These are phyloP conservation scores for Nasonia giraulti DNA, from an alignment of 1,140 invertebrate genomes.

Conservation along the genomic window DNA sequence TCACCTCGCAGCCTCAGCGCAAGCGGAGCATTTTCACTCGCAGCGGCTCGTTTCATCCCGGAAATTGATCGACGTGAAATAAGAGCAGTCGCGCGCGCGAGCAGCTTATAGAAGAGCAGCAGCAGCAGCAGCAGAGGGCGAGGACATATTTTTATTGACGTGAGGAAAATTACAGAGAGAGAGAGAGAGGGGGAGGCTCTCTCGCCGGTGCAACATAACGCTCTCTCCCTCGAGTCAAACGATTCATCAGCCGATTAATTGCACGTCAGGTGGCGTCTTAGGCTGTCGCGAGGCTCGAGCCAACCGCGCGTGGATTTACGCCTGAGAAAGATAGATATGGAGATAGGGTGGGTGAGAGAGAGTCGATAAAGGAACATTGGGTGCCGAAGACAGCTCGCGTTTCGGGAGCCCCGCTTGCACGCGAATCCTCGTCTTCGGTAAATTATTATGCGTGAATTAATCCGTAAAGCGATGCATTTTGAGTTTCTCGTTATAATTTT, in stretches of 20 bases:
- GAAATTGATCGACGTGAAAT: constrained; percentile 33
- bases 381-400: neutral
- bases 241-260: constrained; percentile 53
- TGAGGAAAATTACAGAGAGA: constrained; percentile 36
- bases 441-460: too few relatives aligned
- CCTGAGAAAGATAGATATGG: constrained; percentile 29
- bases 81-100: constrained; percentile 3
- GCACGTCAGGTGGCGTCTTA: constrained; percentile 48
- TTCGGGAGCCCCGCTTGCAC: neutral
- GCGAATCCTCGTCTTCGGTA: too few relatives aligned
- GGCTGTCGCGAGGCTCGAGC: constrained; percentile 25
- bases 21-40: constrained; percentile 10
- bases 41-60: constrained; percentile 16
- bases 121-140: neutral
- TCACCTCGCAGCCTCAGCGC: neutral
- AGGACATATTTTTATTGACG: constrained; percentile 47
- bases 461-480: too few relatives aligned
- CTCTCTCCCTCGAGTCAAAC: constrained; percentile 44
- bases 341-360: constrained; percentile 17
- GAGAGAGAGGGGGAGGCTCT: neutral
- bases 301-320: constrained; percentile 16
- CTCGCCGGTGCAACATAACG: neutral
- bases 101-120: neutral
- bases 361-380: neutral
- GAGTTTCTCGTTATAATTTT: too few relatives aligned